A percentile compares a stretch with the other conserved stretches of the same genome.
Evolutionary conservation across 2,113 vertebrate species (phyloP).

Genomic region (Cynoglossus semilaevis): DNA sequence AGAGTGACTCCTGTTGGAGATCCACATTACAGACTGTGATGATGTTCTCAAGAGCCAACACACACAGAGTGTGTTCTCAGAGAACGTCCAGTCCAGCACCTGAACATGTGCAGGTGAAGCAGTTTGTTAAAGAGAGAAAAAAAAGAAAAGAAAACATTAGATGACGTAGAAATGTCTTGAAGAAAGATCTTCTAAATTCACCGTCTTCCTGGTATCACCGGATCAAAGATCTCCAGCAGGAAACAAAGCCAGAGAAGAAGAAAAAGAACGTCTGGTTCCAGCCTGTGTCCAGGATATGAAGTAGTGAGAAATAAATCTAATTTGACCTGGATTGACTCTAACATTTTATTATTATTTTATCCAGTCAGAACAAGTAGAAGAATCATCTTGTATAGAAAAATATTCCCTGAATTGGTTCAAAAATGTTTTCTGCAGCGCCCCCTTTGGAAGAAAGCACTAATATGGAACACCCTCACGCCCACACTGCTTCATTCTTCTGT

Average conservation of each 20-base stretch:
- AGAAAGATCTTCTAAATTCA: no score
- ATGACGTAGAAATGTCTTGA: neutral
- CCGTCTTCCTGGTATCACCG: no score
- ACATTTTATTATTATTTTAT: no score
- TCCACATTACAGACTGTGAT: conserved; percentile 44
- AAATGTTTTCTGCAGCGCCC: no score
- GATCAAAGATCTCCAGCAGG: conserved; percentile 30
- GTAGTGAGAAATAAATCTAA: neutral
- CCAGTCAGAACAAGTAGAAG: no score
- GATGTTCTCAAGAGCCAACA: conserved; percentile 14
- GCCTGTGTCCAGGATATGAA: conserved; percentile 31
- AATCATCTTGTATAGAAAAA: no score
- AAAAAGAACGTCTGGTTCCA: conserved; percentile 8
- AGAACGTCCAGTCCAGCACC: no score
- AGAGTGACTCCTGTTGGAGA: conserved; percentile 12
- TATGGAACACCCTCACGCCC: neutral
- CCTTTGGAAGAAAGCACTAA: neutral
- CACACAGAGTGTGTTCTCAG: conserved; percentile 10
- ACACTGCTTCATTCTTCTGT: no score
- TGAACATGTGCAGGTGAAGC: neutral
- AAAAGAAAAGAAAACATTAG: conserved; percentile 23
- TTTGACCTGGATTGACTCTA: no score
- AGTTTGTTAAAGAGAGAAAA: conserved; percentile 29
- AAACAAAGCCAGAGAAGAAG: conserved; percentile 35
- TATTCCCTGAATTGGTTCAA: no score